phyloP scores from a whole-genome alignment of 2,888 invertebrate species.

The Clitarchus hookeri region DNA sequence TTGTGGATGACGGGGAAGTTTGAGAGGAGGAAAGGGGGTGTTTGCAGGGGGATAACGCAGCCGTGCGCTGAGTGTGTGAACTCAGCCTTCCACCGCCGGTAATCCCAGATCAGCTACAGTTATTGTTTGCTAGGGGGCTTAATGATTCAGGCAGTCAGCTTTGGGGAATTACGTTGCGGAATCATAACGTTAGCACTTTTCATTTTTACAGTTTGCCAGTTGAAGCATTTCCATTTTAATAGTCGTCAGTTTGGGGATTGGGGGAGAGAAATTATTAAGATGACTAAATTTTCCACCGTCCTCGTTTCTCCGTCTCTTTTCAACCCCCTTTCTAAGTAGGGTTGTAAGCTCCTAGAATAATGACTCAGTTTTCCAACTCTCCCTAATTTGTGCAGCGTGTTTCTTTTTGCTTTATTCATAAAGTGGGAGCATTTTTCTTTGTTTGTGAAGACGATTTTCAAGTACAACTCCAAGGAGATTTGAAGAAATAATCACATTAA shows the following conservation, averaged over 20 bases:
- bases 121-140: neutral
- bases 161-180: neutral
- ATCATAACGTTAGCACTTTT: conserved; percentile 8
- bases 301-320: neutral
- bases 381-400: neutral
- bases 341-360: neutral
- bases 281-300: neutral
- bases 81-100: neutral
- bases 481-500: no score
- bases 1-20: no score
- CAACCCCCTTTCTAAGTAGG: neutral
- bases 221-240: neutral
- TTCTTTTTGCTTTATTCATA: neutral
- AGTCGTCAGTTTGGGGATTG: neutral
- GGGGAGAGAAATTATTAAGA: neutral
- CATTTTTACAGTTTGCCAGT: neutral
- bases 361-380: neutral
- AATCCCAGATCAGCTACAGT: neutral
- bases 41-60: neutral
- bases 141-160: neutral
- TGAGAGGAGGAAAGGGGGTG: no score
- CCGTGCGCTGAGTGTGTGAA: neutral
- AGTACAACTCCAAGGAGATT: no score
- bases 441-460: no score
- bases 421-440: neutral